phyloP scores from a whole-genome alignment of 1,140 invertebrate species.

The Euura saliciscinereae region DNA sequence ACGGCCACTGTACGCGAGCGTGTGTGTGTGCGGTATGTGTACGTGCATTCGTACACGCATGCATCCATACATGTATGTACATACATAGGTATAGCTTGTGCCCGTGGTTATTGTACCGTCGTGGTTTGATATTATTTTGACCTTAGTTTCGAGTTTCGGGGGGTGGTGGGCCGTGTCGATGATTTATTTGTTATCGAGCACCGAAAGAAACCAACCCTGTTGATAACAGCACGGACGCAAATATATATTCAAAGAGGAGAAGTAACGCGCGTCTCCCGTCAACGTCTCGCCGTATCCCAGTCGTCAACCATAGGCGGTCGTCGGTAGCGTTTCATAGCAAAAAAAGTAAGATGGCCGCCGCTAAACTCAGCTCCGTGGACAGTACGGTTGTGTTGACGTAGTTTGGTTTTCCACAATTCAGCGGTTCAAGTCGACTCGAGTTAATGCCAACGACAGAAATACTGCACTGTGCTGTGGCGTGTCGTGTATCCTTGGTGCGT shows the following conservation, averaged over 20 bases:
- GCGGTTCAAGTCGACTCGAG: background rate
- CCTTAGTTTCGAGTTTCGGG: background rate
- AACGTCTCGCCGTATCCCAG: background rate
- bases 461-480: background rate
- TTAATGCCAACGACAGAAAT: background rate
- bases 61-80: background rate
- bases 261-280: background rate
- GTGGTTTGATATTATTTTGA: constrained; percentile 3
- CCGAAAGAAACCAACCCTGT: too few relatives aligned
- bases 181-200: background rate
- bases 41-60: background rate
- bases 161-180: background rate
- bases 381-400: background rate
- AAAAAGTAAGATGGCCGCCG: constrained; percentile 2
- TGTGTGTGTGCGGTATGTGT: background rate
- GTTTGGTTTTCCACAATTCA: background rate
- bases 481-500: background rate
- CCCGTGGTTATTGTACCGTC: background rate
- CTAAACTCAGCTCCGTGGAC: background rate
- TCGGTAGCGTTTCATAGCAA: background rate
- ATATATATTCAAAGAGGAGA: background rate
- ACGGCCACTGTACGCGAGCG: too few relatives aligned
- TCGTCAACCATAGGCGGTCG: background rate
- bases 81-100: background rate
- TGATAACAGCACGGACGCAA: too few relatives aligned